Base-by-base conservation (phyloP, 2,113 vertebrate species). In the Plecturocebus donacophilus region DNA sequence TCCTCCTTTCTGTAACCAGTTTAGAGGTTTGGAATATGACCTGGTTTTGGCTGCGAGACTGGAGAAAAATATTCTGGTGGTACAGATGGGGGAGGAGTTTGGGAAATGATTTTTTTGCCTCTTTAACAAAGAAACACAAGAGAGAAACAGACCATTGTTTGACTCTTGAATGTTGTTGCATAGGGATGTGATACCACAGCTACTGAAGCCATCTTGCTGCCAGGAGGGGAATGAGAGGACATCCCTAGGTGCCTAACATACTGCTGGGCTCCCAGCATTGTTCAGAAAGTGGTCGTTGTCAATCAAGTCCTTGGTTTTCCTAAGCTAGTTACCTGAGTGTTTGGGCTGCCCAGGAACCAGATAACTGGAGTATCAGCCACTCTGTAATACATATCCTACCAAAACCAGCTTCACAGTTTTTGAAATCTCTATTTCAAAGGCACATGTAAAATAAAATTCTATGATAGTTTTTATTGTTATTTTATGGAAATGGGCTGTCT, bases 41-140 rank as follows among this genome's bases (percentile, higher is more conserved):
- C 49, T 76, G 38, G 10, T 35, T 89, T 84, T 42, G 40, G n/a
- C 17, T 27, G 38, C 89, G 42, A 79, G 5, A 70, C 17, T 71
- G 76, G 20, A 87, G 30, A 27, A 27, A 56, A 79, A 68, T 58
- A 52, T 40, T 81, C 23, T 70, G 89, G 30, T n/a, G 8, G 52
- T 70, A 30, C 20, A 9, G 3, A 14, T 21, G 0, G 5, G 12
- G 1, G 2, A 32, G 42, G 3, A 3, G 8, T 87, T 73, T 84
- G 35, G 49, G 64, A 56, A 73, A 83, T 16, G 20, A 64, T 32
- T 89, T 68, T 45, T 73, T 82, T 71, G 58, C 7, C 27, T 54
- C 52, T 77, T 61, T 87, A 56, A 61, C 49, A 87, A 90, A 85
- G 38, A 89, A 92, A 81, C 32, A 94, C 0, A 80, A 80, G 47